Evolutionary conservation across 2,113 vertebrate species (phyloP).

Genomic region (Sitta europaea): DNA sequence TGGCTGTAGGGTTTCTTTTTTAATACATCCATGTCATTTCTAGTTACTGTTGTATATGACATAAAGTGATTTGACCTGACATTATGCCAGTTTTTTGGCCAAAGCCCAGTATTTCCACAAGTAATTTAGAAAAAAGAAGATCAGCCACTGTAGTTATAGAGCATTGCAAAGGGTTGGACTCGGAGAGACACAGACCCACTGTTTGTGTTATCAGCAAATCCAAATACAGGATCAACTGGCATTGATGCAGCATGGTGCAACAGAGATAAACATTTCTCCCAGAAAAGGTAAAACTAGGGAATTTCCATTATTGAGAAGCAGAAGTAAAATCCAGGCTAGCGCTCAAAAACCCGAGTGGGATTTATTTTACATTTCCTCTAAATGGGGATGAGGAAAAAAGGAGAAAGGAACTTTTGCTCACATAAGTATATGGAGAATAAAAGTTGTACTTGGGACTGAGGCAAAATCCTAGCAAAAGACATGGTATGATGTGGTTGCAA

Average conservation of each 20-base stretch:
- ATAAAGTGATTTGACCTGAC: background rate
- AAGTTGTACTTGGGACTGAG: background rate
- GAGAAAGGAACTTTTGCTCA: background rate
- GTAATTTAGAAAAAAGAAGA: background rate
- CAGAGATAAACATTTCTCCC: accelerated
- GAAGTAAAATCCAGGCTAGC: background rate
- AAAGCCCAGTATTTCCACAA: background rate
- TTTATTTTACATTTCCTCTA: background rate
- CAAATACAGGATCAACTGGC: background rate
- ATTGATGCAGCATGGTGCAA: background rate
- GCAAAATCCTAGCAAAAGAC: background rate
- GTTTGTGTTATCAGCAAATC: background rate
- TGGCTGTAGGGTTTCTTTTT: background rate
- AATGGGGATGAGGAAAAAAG: background rate
- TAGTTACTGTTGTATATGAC: background rate
- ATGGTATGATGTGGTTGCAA: background rate
- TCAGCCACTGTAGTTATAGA: background rate
- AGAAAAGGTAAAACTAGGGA: background rate
- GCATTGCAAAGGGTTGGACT: too few species aligned
- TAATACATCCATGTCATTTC: background rate
- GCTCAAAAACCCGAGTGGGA: background rate
- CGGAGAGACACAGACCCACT: background rate
- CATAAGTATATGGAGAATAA: background rate
- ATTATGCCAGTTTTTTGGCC: background rate
- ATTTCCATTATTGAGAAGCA: background rate